phyloP scores from a whole-genome alignment of 1,140 invertebrate species.

The Eriocheir sinensis region DNA sequence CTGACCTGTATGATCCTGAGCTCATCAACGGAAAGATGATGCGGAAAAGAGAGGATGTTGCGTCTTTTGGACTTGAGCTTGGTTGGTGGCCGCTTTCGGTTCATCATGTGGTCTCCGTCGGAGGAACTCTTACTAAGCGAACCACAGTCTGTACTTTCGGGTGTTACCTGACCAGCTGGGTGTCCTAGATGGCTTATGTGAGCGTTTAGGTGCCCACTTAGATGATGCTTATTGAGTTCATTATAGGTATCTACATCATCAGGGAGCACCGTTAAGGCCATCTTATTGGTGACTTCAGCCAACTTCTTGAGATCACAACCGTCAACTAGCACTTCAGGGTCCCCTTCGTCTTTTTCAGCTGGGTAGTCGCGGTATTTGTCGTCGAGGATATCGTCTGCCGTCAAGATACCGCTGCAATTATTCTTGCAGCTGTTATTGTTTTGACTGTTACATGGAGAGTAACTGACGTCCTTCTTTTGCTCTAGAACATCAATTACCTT shows the following conservation, averaged over 20 bases:
- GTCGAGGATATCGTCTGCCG: constrained; percentile 50
- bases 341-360: constrained; percentile 76
- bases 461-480: constrained; percentile 69
- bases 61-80: constrained; percentile 82
- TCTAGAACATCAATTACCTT: constrained; percentile 69
- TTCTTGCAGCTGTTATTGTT: not conserved
- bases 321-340: constrained; percentile 67
- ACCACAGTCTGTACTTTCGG: constrained; percentile 81
- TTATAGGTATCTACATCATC: constrained; percentile 73
- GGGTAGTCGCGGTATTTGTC: constrained; percentile 77
- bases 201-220: constrained; percentile 71
- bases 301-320: constrained; percentile 74
- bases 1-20: constrained; percentile 86
- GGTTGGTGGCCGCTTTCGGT: constrained; percentile 80
- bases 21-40: constrained; percentile 87
- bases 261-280: constrained; percentile 70
- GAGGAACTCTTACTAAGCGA: constrained; percentile 82
- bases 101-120: constrained; percentile 81
- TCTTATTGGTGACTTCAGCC: constrained; percentile 75
- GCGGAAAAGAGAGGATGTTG: constrained; percentile 83
- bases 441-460: constrained; percentile 49
- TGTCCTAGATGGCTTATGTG: constrained; percentile 68
- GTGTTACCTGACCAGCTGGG: constrained; percentile 70
- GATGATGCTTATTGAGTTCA: constrained; percentile 77
- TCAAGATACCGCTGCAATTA: constrained; percentile 31